Percentiles rank a stretch among this genome's conserved stretches.
Conservation (phyloP, 2,888 invertebrate species). For the Smittia aterrima region DNA sequence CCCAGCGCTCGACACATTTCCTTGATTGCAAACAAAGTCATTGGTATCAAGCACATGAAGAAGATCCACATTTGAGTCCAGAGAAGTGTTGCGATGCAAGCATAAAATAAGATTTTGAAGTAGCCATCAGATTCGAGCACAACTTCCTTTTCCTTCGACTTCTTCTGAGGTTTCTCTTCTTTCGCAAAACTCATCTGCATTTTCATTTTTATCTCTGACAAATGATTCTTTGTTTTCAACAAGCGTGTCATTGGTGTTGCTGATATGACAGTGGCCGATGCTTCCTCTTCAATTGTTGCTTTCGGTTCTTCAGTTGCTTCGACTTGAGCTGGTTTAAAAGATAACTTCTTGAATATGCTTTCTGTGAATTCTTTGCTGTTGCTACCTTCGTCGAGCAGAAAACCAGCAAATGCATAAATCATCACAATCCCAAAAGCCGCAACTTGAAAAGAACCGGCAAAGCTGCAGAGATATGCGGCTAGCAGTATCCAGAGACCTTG, state of each 20-base stretch:
- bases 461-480: slow-evolving; percentile 71
- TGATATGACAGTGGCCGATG: too few relatives aligned
- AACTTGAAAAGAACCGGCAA: slow-evolving; percentile 74
- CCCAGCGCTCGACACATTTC: slow-evolving; percentile 57
- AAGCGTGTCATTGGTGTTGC: background rate
- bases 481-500: slow-evolving; percentile 73
- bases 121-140: slow-evolving; percentile 66
- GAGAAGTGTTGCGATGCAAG: slow-evolving; percentile 76
- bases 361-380: background rate
- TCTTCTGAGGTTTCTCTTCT: slow-evolving; percentile 41
- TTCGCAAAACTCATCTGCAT: slow-evolving; percentile 19
- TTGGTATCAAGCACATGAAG: slow-evolving; percentile 72
- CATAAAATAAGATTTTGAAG: slow-evolving; percentile 76
- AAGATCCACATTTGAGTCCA: slow-evolving; percentile 85
- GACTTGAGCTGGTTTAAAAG: background rate
- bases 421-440: slow-evolving; percentile 69
- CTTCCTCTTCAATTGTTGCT: background rate
- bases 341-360: background rate
- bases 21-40: slow-evolving; percentile 67
- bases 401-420: slow-evolving; percentile 64
- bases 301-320: background rate
- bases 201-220: slow-evolving; percentile 36
- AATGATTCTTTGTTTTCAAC: background rate
- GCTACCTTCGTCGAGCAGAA: slow-evolving; percentile 54
- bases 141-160: slow-evolving; percentile 49